phyloP scores from a whole-genome alignment of 2,888 invertebrate genomes.

The Tinea pellionella region DNA sequence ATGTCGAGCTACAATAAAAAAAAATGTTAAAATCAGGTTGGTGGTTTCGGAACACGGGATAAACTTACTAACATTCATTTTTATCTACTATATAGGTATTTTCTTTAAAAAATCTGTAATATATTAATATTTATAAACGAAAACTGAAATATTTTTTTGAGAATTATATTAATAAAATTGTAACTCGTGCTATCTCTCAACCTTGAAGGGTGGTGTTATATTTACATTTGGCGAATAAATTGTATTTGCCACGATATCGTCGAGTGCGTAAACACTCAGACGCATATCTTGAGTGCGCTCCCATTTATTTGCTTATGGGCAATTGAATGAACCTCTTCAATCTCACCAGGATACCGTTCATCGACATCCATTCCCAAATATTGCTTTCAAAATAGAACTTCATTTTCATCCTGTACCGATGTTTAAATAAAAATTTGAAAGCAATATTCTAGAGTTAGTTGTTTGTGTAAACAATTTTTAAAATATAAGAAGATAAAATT shows the following conservation, averaged over 20 bases:
- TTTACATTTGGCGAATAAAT: conserved; percentile 13
- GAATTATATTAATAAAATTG: background rate
- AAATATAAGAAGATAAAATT: too few relatives aligned
- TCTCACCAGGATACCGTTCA: conserved; percentile 9
- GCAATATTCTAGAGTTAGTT: too few relatives aligned
- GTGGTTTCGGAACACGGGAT: too few relatives aligned
- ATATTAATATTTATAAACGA: too few relatives aligned
- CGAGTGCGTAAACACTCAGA: conserved; percentile 27
- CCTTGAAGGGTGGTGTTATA: conserved; percentile 18
- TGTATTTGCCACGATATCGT: conserved; percentile 13
- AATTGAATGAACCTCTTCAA: conserved; percentile 11
- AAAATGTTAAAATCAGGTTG: too few relatives aligned
- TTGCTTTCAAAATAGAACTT: conserved; percentile 10
- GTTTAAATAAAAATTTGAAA: too few relatives aligned
- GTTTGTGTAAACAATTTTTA: too few relatives aligned
- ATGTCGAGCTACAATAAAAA: too few relatives aligned
- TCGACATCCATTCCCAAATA: conserved; percentile 12
- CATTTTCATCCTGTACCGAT: background rate
- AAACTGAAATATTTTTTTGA: background rate
- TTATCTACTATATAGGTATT: too few relatives aligned
- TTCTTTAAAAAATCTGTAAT: too few relatives aligned
- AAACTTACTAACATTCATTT: too few relatives aligned
- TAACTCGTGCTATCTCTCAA: background rate
- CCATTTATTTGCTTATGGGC: conserved; percentile 12
- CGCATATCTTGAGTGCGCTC: conserved; percentile 17